Evolutionary conservation across 2,113 vertebrate species (phyloP), one percentile per base, ranked within the genome.

Genomic region (Pycnonotus jocosus): DNA sequence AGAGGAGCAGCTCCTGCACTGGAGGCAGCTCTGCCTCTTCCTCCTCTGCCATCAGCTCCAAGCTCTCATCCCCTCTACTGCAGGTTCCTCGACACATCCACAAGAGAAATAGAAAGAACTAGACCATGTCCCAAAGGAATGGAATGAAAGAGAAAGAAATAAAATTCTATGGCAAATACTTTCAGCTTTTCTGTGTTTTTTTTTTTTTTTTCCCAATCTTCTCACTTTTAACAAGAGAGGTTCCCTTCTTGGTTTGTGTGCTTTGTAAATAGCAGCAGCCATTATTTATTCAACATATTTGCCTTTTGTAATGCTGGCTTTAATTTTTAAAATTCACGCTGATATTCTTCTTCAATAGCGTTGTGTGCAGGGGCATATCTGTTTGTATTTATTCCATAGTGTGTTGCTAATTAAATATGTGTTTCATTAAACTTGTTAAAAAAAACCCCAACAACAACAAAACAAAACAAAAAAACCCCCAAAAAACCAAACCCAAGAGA

Each of bases 321-420:
- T 94, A 96, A 82, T 93, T 94, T 97, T 97, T 97, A 95, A 96
- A 95, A 96, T 84, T 96, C 53, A 82, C 66, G 45, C 51, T 94
- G 90, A 96, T 93, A 96, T 68, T 86, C 50, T 84, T 74, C 71
- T 97, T 95, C 90, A 83, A 30, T 16, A 95, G 84, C 6, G 1
- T 42, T 83, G 60, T 80, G 53, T 72, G 90, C 69, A 93, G 84
- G 76, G 69, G 76, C 91, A 96, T 92, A 95, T 93, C 70, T 97
- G 91, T 96, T 97, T 97, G 94, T 96, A 97, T 98, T 96, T 98
- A 96, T 97, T 97, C 95, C 96, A 96, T 97, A 96, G 68, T 5
- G 12, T 88, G 92, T 76, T 95, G 97, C 95, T 98, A 97, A 97
- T 98, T 98, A 97, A 97, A 97, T 97, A 98, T 64, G 92, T 98